These are phyloP conservation scores for Opisthocomus hoazin DNA, from an alignment of 2,113 vertebrate genomes.

Conservation along the genomic window DNA sequence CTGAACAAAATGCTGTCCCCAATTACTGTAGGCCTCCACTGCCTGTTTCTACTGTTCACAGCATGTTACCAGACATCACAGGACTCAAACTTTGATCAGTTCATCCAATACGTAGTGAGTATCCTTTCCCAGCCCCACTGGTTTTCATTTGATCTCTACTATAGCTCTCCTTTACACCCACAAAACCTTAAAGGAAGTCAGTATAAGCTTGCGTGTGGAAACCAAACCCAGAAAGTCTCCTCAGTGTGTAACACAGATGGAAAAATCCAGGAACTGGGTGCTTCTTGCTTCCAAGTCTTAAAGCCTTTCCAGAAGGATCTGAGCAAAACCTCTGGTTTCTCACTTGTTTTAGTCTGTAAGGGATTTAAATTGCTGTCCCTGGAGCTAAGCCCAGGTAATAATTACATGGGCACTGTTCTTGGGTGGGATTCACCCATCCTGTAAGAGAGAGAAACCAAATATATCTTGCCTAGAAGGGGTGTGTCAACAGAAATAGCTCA, in stretches of 20 bases:
- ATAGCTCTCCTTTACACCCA: not conserved
- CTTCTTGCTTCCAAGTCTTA: not conserved
- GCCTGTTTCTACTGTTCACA: slow-evolving; percentile 26
- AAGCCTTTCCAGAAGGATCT: not conserved
- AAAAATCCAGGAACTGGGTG: not conserved
- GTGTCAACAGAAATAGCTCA: not conserved
- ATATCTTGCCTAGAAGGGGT: not conserved
- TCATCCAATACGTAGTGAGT: slow-evolving; percentile 60
- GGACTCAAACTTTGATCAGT: not conserved
- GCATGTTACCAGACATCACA: slow-evolving; percentile 11
- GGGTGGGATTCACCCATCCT: not conserved
- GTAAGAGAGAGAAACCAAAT: not conserved
- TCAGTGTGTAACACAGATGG: not conserved
- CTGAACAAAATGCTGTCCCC: slow-evolving; percentile 35
- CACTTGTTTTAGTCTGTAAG: not conserved
- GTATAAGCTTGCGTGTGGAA: not conserved
- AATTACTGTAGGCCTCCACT: not conserved
- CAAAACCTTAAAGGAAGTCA: not conserved
- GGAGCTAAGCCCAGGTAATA: not conserved
- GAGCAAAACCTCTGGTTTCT: not conserved
- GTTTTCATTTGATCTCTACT: not conserved
- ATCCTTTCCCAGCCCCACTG: not conserved
- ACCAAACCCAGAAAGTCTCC: not conserved
- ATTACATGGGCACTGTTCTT: not conserved
- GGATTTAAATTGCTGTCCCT: not conserved